Evolutionary conservation across 2,888 invertebrate species (phyloP), one percentile per base, ranked within the genome.

Genomic region (Linnaemya vulpina): DNA sequence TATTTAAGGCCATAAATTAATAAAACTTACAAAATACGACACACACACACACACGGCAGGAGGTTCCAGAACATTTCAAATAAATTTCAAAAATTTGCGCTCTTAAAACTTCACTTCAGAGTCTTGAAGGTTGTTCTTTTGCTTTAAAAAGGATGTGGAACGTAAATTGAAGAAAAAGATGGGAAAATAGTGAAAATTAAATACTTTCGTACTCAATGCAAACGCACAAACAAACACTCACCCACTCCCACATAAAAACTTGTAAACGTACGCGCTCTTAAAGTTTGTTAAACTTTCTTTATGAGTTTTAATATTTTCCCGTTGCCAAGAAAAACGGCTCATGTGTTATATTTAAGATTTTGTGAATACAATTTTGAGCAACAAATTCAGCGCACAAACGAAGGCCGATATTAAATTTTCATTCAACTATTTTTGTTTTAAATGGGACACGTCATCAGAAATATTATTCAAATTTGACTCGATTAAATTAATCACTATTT

Each of bases 281-380:
- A 55, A 55, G 62, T 70, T 38, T 82, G 55, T 43, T 71, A 63
- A 79, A 55, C 63, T 70, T 63, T 77, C 58, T 73, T 65, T 51
- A 79, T 60, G 65, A 70, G 78, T 30, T 77, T 83, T 53, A 30
- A 11, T 25, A 13, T 55, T 3, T 20, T 3, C 1, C 22, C 22
- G 13, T 9, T 46, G 15, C 3, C 15, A 1, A 4, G 46, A 5
- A 46, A 3, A 46, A 15, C 15, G 3, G 46, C 46, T 0, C n/a
- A 46, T 46, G 11, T 46, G 4, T n/a, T 11, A 40, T 11, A 11
- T 40, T 11, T 40, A 40, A 40, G 40, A 13, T 40, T 40, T 40
- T 13, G 13, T 3, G 3, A 46, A 15, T 4, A n/a, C 15, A n/a
- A 3, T 46, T n/a, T 46, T 15, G 0, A n/a, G n/a, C 15, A 15